Conservation (phyloP, 2,113 vertebrate genomes). For the Ageneiosus marmoratus region DNA sequence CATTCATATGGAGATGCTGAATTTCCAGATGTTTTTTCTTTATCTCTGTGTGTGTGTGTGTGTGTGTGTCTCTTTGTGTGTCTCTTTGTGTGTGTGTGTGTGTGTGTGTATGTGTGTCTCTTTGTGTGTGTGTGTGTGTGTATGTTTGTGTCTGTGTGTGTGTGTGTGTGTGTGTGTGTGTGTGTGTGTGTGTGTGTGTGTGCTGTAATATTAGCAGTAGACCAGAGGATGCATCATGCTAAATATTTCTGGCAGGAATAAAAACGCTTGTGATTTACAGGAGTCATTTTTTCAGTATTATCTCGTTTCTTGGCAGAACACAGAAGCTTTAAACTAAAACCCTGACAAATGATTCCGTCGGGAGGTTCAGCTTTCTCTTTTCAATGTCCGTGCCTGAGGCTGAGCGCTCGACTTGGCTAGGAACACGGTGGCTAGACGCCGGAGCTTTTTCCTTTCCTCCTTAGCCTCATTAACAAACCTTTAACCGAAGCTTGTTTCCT, state of each 20-base stretch:
- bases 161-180: neutral
- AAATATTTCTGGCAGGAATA: slow-evolving; percentile 49
- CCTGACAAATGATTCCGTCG: neutral
- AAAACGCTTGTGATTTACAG: slow-evolving; percentile 30
- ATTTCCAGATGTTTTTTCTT: neutral
- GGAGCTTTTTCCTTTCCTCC: neutral
- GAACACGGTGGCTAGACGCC: neutral
- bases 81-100: too few relatives aligned
- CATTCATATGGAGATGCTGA: neutral
- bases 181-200: slow-evolving; percentile 10
- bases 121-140: slow-evolving; percentile 11
- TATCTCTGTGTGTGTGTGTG: too few relatives aligned
- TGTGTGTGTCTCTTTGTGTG: too few relatives aligned
- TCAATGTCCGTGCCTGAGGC: neutral
- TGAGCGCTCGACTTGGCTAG: neutral
- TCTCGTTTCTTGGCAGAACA: neutral
- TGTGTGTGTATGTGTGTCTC: neutral
- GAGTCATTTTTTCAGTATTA: neutral
- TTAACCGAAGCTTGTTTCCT: slow-evolving; percentile 15
- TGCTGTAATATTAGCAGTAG: neutral
- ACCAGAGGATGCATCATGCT: slow-evolving; percentile 14
- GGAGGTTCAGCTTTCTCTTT: neutral
- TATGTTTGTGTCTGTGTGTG: too few relatives aligned
- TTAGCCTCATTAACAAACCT: neutral
- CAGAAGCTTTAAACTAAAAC: neutral